A percentile compares a stretch with the other conserved stretches of the same genome.
phyloP scores from a whole-genome alignment of 2,888 invertebrate genomes.

The Chloroclysta siterata region DNA sequence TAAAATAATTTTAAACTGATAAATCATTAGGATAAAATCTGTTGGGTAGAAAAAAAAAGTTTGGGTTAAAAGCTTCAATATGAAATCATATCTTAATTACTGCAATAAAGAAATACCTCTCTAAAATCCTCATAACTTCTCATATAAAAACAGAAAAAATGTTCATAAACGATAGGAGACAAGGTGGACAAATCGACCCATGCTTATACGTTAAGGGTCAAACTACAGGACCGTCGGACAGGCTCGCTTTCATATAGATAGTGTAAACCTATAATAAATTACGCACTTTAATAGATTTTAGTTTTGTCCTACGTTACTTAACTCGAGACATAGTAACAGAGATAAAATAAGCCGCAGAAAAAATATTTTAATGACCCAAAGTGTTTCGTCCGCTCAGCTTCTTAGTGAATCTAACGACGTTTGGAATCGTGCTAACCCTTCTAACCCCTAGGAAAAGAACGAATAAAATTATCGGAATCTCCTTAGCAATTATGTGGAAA shows the following conservation, averaged over 20 bases:
- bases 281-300: slow-evolving; percentile 66
- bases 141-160: slow-evolving; percentile 73
- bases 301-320: slow-evolving; percentile 54
- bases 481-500: slow-evolving; percentile 67
- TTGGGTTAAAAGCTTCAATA: slow-evolving; percentile 74
- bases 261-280: slow-evolving; percentile 68
- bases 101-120: slow-evolving; percentile 76
- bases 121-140: slow-evolving; percentile 75
- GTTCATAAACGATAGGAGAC: slow-evolving; percentile 67
- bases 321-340: slow-evolving; percentile 46
- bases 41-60: slow-evolving; percentile 10
- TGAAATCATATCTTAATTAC: slow-evolving; percentile 79
- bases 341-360: slow-evolving; percentile 53
- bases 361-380: slow-evolving; percentile 51
- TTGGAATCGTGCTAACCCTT: slow-evolving; percentile 62
- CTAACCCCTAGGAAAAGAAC: slow-evolving; percentile 60
- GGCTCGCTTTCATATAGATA: slow-evolving; percentile 54
- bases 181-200: slow-evolving; percentile 72
- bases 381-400: slow-evolving; percentile 45
- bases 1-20: slow-evolving; percentile 41
- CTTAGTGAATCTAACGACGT: slow-evolving; percentile 49
- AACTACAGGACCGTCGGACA: slow-evolving; percentile 56
- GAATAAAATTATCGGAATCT: slow-evolving; percentile 61
- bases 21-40: slow-evolving; percentile 55
- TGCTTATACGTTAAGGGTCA: slow-evolving; percentile 61